Evolutionary conservation across 2,113 vertebrate genomes (phyloP), one percentile per base, ranked within the genome.

Genomic region (Noturus placidus): DNA sequence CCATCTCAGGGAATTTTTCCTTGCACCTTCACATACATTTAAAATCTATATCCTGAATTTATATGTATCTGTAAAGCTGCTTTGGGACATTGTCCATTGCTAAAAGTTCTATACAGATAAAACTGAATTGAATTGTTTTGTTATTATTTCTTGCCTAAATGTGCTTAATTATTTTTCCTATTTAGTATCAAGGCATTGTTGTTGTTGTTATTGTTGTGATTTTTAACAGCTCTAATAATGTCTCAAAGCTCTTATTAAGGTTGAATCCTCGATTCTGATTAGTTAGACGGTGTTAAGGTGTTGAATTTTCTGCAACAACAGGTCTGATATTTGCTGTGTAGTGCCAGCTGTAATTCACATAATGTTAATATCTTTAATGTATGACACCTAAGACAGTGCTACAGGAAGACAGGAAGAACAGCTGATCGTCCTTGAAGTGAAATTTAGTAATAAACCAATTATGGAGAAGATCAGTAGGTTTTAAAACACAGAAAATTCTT

Each of bases 401-500:
- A n/a, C n/a, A n/a, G n/a, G n/a, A n/a, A n/a, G n/a, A n/a, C n/a
- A n/a, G n/a, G n/a, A n/a, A n/a, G n/a, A n/a, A n/a, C n/a, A n/a
- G n/a, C n/a, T n/a, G n/a, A n/a, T n/a, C n/a, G n/a, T n/a, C n/a
- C n/a, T n/a, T n/a, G n/a, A n/a, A n/a, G n/a, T n/a, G n/a, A n/a
- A n/a, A n/a, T n/a, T 14, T 6, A 5, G 22, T 38, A 42, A 74
- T 22, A 42, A 11, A 74, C 35, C 25, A 8, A 74, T 70, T n/a
- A n/a, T n/a, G n/a, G n/a, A n/a, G n/a, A 42, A 4, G 35, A 10
- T 42, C 38, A 25, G 19, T 46, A 42, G 70, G 70, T 52, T 88
- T 90, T 92, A 30, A 7, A 52, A n/a, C 52, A 30, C n/a, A 22
- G 6, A 33, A 19, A 38, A 72, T 33, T 72, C 70, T 42, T 74